These are phyloP conservation scores for Pseudochirops cupreus DNA, from an alignment of 2,797 vertebrate species.

Conservation along the genomic window DNA sequence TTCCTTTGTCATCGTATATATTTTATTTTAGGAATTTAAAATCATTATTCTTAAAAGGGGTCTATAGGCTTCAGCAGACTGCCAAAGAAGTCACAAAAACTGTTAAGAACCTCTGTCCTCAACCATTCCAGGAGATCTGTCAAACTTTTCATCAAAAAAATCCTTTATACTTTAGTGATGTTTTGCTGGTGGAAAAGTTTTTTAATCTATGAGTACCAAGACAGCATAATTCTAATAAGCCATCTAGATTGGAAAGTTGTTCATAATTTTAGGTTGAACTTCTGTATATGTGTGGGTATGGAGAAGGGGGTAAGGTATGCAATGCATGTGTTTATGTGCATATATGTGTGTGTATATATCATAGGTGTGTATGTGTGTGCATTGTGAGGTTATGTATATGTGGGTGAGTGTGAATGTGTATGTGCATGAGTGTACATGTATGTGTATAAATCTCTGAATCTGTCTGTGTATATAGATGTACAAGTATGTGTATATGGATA, in stretches of 20 bases:
- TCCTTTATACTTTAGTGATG: neutral
- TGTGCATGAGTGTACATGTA: neutral
- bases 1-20: neutral
- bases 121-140: neutral
- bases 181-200: conserved; percentile 17
- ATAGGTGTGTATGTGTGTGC: too few relatives aligned
- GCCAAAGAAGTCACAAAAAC: neutral
- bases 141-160: neutral
- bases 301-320: neutral
- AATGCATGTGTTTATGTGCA: neutral
- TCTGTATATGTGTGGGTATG: neutral
- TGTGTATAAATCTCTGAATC: neutral
- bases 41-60: neutral
- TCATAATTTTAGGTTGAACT: neutral
- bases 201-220: neutral
- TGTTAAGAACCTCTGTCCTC: neutral
- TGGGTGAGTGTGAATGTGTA: neutral
- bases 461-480: neutral
- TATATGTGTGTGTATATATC: neutral
- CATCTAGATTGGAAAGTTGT: neutral
- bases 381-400: neutral
- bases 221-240: conserved; percentile 41
- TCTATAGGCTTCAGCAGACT: neutral
- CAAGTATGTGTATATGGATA: neutral
- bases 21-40: neutral